Percentiles rank a stretch among this genome's conserved stretches.
Evolutionary conservation across 2,888 invertebrate genomes (phyloP).

Genomic region (Muschampia plurimacula): DNA sequence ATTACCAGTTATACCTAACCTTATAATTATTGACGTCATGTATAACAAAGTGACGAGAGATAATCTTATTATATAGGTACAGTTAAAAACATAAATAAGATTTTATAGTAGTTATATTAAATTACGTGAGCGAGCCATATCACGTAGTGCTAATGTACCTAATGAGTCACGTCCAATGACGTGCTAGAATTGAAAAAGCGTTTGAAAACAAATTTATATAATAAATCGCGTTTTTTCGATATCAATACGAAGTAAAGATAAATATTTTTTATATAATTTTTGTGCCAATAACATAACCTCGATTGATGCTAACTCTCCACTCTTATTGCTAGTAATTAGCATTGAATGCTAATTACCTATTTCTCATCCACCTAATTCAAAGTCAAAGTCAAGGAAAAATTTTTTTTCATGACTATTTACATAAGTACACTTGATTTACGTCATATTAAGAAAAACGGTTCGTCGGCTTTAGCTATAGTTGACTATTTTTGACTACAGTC

Average conservation of each 20-base stretch:
- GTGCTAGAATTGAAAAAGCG: neutral
- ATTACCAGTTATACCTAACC: no score
- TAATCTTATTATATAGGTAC: no score
- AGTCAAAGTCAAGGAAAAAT: no score
- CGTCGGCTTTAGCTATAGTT: no score
- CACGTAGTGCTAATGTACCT: conserved; percentile 3
- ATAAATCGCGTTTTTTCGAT: neutral
- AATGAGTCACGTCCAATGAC: neutral
- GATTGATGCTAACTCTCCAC: neutral
- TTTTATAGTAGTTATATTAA: neutral
- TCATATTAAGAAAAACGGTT: no score
- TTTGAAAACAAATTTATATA: neutral
- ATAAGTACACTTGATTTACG: no score
- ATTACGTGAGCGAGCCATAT: neutral
- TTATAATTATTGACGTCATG: neutral
- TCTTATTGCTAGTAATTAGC: no score
- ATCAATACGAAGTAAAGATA: neutral
- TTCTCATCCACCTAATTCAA: no score
- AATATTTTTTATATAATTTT: neutral
- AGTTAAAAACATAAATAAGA: neutral
- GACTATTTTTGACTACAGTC: no score
- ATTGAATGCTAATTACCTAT: no score
- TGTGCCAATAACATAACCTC: neutral
- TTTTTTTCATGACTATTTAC: no score
- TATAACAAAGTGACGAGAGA: no score